Evolutionary conservation across 2,888 invertebrate species (phyloP).

Genomic region (Drosophila limbata): DNA sequence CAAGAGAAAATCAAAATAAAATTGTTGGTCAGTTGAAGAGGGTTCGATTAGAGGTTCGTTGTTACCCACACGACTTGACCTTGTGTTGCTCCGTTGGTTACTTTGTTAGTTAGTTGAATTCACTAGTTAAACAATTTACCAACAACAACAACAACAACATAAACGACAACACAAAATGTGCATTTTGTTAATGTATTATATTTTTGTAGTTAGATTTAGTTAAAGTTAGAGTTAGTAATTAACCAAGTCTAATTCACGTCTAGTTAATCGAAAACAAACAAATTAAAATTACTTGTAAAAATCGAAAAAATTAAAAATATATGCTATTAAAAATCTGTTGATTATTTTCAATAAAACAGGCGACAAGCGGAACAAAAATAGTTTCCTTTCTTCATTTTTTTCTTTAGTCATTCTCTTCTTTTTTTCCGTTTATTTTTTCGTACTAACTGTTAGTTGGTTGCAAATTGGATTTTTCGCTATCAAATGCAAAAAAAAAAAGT

Average conservation of each 20-base stretch:
- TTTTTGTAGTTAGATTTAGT: conserved; percentile 6
- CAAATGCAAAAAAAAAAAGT: conserved; percentile 7
- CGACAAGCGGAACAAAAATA: conserved; percentile 86
- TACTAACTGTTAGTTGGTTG: conserved; percentile 42
- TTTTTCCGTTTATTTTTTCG: conserved; percentile 7
- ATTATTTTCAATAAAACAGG: conserved; percentile 81
- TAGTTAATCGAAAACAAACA: conserved; percentile 45
- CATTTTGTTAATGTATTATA: conserved; percentile 12
- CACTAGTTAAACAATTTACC: conserved; percentile 34
- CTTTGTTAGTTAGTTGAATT: conserved; percentile 36
- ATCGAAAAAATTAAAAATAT: conserved; percentile 27
- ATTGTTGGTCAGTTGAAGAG: neutral
- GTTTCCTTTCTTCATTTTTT: conserved; percentile 75
- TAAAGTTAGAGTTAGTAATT: conserved; percentile 61
- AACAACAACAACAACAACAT: conserved; percentile 33
- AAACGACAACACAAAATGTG: conserved; percentile 40
- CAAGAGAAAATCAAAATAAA: neutral
- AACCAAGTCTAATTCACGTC: conserved; percentile 48
- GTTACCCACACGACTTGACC: conserved; percentile 28
- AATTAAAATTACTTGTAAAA: conserved; percentile 27
- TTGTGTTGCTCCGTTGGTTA: conserved; percentile 52
- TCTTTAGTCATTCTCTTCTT: conserved; percentile 18
- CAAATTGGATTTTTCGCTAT: conserved; percentile 34
- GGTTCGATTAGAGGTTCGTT: neutral
- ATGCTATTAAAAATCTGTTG: conserved; percentile 27